Conservation (phyloP, 1,140 invertebrate species). For the Rhyacophila brunnea region DNA sequence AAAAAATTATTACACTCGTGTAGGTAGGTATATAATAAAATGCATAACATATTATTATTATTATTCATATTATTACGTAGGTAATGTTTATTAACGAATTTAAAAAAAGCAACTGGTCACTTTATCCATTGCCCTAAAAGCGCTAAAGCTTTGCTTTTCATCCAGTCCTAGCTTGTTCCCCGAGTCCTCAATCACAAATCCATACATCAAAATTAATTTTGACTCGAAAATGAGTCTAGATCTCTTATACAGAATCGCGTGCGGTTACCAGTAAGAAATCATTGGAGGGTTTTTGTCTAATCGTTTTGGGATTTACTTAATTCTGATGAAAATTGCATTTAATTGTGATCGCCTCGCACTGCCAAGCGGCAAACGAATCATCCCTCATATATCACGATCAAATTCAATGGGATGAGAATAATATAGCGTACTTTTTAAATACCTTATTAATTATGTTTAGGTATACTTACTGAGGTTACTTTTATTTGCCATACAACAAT, state of each 20-base stretch:
- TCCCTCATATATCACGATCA: slow-evolving; percentile 26
- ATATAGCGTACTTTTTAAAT: background rate
- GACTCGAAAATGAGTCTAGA: slow-evolving; percentile 32
- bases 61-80: no score
- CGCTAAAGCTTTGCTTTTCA: no score
- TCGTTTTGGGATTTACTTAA: slow-evolving; percentile 33
- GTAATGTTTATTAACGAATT: no score
- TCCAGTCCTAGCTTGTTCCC: background rate
- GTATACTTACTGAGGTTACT: no score
- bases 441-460: background rate
- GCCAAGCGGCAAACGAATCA: background rate
- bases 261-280: slow-evolving; percentile 3
- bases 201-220: slow-evolving; percentile 36
- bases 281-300: slow-evolving; percentile 23
- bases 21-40: no score
- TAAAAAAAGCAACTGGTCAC: no score
- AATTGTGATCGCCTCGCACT: slow-evolving; percentile 15
- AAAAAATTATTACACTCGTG: no score
- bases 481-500: no score
- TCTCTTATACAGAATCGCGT: slow-evolving; percentile 19
- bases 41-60: no score
- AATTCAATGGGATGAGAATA: background rate
- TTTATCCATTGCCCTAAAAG: no score
- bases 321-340: slow-evolving; percentile 24
- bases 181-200: slow-evolving; percentile 28